Conservation (phyloP, 2,888 invertebrate genomes). For the Tetragonula carbonaria region DNA sequence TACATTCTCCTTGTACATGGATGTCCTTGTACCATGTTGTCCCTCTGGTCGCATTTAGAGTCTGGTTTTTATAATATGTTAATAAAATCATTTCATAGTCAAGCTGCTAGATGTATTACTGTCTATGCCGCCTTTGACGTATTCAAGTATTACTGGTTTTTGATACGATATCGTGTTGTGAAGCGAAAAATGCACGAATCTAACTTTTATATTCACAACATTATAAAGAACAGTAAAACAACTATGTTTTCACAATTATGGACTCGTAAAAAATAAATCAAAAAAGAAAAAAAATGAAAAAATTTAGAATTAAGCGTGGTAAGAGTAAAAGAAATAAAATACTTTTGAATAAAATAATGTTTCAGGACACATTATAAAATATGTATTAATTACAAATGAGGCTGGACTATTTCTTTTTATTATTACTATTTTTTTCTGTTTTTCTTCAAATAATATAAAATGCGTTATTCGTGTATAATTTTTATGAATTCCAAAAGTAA, state of each 20-base stretch:
- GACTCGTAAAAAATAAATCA: slow-evolving; percentile 1
- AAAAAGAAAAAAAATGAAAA: background rate
- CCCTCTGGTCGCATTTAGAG: slow-evolving; percentile 78
- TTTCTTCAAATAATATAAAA: slow-evolving; percentile 21
- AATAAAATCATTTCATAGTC: slow-evolving; percentile 79
- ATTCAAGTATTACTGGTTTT: slow-evolving; percentile 24
- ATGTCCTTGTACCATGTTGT: slow-evolving; percentile 73
- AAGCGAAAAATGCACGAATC: slow-evolving; percentile 12
- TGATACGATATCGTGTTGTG: slow-evolving; percentile 15
- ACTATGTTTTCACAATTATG: slow-evolving; percentile 6
- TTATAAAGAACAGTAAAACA: slow-evolving; percentile 8
- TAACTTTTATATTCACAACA: slow-evolving; percentile 15
- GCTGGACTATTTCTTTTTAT: slow-evolving; percentile 16
- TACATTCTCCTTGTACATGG: slow-evolving; percentile 74
- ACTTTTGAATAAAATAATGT: slow-evolving; percentile 42
- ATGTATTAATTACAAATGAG: slow-evolving; percentile 13
- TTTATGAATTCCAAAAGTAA: slow-evolving; percentile 31
- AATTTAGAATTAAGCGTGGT: slow-evolving; percentile 20
- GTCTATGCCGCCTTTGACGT: slow-evolving; percentile 63
- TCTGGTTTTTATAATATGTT: slow-evolving; percentile 79
- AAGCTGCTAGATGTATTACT: slow-evolving; percentile 73
- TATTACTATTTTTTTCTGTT: background rate
- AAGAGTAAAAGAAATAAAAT: slow-evolving; percentile 20
- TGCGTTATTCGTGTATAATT: slow-evolving; percentile 26
- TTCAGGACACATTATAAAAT: slow-evolving; percentile 22